Conservation (phyloP, 1,140 invertebrate genomes). For the Drosophila subobscura region DNA sequence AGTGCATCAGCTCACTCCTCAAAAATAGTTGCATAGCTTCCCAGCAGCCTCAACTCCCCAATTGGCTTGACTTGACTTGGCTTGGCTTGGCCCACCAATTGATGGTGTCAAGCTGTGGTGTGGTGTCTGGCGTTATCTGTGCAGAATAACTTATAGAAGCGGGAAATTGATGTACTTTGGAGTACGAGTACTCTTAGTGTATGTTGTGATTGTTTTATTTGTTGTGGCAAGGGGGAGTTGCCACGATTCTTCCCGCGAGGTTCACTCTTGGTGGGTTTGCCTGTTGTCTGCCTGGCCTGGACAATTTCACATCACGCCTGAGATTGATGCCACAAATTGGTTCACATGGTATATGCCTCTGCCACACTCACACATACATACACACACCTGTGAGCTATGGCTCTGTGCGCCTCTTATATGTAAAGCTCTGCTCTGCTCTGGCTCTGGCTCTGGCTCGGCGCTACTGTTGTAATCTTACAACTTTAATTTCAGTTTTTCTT, state of each 20-base stretch:
- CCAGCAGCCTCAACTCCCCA: too few relatives aligned
- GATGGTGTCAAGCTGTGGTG: conserved; percentile 8
- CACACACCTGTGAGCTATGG: neutral
- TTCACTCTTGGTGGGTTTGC: conserved; percentile 24
- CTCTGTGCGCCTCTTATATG: too few relatives aligned
- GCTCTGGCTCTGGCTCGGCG: conserved; percentile 16
- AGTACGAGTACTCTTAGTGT: too few relatives aligned
- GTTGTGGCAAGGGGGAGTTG: neutral
- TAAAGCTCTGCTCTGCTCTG: too few relatives aligned
- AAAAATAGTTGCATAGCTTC: too few relatives aligned
- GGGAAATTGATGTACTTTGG: too few relatives aligned
- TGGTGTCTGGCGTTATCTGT: conserved; percentile 10
- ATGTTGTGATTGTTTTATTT: neutral
- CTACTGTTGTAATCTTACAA: conserved; percentile 74
- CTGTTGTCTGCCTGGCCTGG: conserved; percentile 14
- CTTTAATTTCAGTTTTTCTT: conserved; percentile 80
- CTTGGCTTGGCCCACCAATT: conserved; percentile 10
- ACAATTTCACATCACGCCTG: conserved; percentile 80
- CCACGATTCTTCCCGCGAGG: conserved; percentile 33
- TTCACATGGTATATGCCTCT: conserved; percentile 75
- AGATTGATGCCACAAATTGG: conserved; percentile 83
- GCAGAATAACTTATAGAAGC: conserved; percentile 36
- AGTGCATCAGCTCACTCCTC: too few relatives aligned
- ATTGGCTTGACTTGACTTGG: neutral
- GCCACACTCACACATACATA: neutral